Percentiles rank a stretch among this genome's conserved stretches.
Evolutionary conservation across 2,888 invertebrate species (phyloP).

Genomic region (Miltochrista miniata): DNA sequence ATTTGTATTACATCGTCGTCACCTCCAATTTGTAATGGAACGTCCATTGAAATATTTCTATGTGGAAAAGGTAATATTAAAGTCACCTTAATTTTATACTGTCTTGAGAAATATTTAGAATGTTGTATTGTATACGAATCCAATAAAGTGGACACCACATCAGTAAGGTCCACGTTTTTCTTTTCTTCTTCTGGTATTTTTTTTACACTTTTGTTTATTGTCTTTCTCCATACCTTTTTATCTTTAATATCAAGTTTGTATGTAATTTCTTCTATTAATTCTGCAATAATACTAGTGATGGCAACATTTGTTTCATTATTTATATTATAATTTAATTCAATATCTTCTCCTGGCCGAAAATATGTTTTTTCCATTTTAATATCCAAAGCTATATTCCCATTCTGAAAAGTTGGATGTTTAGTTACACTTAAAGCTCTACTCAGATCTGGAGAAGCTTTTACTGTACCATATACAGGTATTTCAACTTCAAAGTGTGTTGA

Average conservation of each 20-base stretch:
- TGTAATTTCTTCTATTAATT: constrained; percentile 10
- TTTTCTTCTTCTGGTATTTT: constrained; percentile 19
- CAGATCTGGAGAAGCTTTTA: not conserved
- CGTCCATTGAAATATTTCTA: constrained; percentile 3
- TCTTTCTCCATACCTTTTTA: not conserved
- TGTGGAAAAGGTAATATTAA: constrained; percentile 9
- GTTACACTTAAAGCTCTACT: not conserved
- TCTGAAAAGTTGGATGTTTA: not conserved
- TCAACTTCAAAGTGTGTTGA: not conserved
- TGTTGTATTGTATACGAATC: constrained; percentile 9
- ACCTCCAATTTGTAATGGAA: constrained; percentile 15
- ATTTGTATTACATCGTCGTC: not conserved
- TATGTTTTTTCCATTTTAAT: constrained; percentile 1
- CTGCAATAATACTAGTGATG: constrained; percentile 2
- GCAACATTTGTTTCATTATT: constrained; percentile 8
- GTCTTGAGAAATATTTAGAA: constrained; percentile 14
- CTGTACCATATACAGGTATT: constrained; percentile 9
- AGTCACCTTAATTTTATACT: constrained; percentile 11
- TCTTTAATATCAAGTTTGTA: constrained; percentile 12
- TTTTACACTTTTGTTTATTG: not conserved
- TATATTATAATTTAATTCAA: constrained; percentile 1
- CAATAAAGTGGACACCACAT: constrained; percentile 5
- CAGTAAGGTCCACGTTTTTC: not conserved
- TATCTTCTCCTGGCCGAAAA: constrained; percentile 7
- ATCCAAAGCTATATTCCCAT: not conserved